Evolutionary conservation across 2,888 invertebrate species (phyloP), one percentile per base, ranked within the genome.

Genomic region (Trichacis sp.): DNA sequence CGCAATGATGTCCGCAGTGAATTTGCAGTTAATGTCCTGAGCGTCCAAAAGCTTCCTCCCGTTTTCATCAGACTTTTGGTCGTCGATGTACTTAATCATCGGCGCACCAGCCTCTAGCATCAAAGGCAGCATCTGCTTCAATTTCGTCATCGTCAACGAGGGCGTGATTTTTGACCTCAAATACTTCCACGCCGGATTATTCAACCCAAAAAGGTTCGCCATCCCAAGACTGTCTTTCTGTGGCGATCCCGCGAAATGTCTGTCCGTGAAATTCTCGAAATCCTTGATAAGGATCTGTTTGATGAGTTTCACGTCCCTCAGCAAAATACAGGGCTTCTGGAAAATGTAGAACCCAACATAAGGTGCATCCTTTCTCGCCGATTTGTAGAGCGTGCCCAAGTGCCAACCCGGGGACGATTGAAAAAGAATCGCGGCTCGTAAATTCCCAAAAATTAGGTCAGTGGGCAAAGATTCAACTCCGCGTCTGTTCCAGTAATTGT

Each of bases 121-220:
- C 29, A 87, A 77, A 0, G 83, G 82, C 20, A 87, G 83, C 88
- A 88, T 88, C 42, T 76, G 78, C 73, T 86, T 88, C 54, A 89
- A 77, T 75, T 88, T 89, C 17, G 87, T 87, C 1, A 86, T 84
- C 0, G 88, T 87, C 72, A 89, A 86, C 0, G 87, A 85, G 0
- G 88, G 88, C 0, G 87, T 85, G 29, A 89, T 75, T 66, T 87
- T 87, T 0, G 83, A 72, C 18, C 89, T 80, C n/a, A 88, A 73
- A 30, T 78, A 79, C 71, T 85, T 87, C 89, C 89, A 89, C 1
- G 85, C 83, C 0, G 86, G 85, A 55, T 86, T 87, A 59, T 84
- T 85, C 53, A 86, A 69, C 1, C 85, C 81, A 62, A 88, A 81
- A 47, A 87, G 68, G 69, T 85, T 81, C 53, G 83, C 81, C 67